Evolutionary conservation across 2,888 invertebrate species (phyloP).

Genomic region (Sympetrum striolatum): DNA sequence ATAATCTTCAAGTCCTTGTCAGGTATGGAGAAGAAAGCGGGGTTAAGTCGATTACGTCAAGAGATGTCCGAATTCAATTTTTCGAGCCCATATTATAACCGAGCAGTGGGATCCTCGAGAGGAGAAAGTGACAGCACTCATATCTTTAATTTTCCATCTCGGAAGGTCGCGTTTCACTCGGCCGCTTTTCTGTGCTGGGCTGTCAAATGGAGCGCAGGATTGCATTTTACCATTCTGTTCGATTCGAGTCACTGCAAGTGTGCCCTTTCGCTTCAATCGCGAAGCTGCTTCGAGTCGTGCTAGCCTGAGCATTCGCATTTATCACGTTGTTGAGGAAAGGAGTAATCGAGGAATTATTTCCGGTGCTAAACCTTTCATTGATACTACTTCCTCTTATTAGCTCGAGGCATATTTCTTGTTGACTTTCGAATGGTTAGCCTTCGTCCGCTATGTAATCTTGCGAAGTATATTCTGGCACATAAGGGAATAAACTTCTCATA

Average conservation of each 20-base stretch:
- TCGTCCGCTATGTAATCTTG: no score
- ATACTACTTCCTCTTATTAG: no score
- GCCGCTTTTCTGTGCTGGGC: background rate
- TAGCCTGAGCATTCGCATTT: no score
- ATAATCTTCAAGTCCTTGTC: background rate
- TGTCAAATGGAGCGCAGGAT: background rate
- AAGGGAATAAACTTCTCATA: no score
- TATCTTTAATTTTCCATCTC: background rate
- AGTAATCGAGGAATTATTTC: no score
- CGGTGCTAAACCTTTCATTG: no score
- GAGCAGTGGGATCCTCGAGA: background rate
- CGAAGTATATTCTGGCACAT: no score
- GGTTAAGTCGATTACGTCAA: background rate
- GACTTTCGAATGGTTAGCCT: no score
- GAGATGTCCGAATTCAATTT: background rate
- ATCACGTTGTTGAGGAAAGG: no score
- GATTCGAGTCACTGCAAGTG: background rate
- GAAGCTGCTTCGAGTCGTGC: background rate
- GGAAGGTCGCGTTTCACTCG: background rate
- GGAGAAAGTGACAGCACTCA: background rate
- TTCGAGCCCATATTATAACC: background rate
- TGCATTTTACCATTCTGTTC: background rate
- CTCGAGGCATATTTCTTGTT: no score
- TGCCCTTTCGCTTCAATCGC: background rate
- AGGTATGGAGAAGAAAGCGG: background rate